Conservation (phyloP, 2,888 invertebrate species). For the Trichopria drosophilae region DNA sequence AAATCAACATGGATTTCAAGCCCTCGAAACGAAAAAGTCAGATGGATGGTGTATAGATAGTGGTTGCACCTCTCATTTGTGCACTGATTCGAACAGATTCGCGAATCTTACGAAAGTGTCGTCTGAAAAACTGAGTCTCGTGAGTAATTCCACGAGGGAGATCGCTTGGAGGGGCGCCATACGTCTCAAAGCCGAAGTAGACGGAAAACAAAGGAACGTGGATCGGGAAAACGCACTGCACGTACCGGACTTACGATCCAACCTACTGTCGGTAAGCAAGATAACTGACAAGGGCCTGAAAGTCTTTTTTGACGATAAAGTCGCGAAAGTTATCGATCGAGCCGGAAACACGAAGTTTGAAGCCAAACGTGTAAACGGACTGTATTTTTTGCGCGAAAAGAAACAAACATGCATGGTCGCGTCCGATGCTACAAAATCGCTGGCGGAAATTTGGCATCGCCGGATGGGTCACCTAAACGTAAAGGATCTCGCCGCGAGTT, state of each 20-base stretch:
- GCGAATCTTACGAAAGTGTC: constrained; percentile 2
- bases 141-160: constrained; percentile 11
- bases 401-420: no score
- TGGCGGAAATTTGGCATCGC: no score
- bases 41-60: constrained; percentile 8
- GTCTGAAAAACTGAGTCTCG: constrained; percentile 15
- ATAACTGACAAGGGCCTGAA: neutral
- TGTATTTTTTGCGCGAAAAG: constrained; percentile 1
- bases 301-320: neutral
- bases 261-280: neutral
- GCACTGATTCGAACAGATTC: neutral
- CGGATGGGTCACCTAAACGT: constrained; percentile 3
- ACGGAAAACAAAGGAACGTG: constrained; percentile 15
- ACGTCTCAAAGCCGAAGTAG: constrained; percentile 8
- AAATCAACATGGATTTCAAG: neutral
- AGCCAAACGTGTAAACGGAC: neutral
- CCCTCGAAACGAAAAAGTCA: neutral
- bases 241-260: constrained; percentile 15
- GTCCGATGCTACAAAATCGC: no score
- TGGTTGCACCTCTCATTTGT: constrained; percentile 4
- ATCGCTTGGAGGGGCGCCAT: constrained; percentile 20
- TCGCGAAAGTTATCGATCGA: neutral
- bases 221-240: constrained; percentile 7
- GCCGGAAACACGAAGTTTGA: neutral
- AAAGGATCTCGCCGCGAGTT: neutral